phyloP scores from a whole-genome alignment of 1,140 invertebrate species.

The Neodiprion virginianus region DNA sequence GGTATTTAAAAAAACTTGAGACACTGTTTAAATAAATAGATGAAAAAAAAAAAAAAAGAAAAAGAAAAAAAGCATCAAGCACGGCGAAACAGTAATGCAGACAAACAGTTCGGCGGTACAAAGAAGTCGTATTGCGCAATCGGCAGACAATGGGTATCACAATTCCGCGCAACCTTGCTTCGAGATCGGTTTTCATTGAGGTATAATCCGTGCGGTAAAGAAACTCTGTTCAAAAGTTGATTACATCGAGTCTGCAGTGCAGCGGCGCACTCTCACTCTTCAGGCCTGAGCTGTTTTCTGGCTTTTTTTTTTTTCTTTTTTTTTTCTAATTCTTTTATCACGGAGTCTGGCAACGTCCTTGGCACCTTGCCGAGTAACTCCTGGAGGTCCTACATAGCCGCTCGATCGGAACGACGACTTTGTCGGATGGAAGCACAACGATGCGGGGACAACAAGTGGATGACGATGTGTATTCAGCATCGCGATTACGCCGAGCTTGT shows the following conservation, averaged over 20 bases:
- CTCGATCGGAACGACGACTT: background rate
- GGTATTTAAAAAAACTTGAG: no score
- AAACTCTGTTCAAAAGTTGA: conserved; percentile 2
- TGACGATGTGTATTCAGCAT: background rate
- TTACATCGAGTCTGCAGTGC: background rate
- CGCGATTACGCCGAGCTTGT: no score
- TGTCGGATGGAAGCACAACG: background rate
- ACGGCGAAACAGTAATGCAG: no score
- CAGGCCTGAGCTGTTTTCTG: no score
- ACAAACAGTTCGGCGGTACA: no score
- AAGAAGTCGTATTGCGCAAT: no score
- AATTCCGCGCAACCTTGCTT: conserved; percentile 7
- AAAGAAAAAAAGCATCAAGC: no score
- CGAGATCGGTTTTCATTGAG: conserved; percentile 7
- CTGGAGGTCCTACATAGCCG: background rate
- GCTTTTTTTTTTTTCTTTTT: no score
- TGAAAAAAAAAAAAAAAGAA: no score
- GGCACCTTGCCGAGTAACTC: background rate
- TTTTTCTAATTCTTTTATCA: no score
- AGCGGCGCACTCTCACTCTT: no score
- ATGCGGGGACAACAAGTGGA: background rate
- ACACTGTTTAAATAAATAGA: no score
- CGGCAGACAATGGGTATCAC: background rate
- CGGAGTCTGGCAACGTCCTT: background rate
- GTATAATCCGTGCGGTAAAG: background rate